Evolutionary conservation across 1,140 invertebrate genomes (phyloP), one percentile per base, ranked within the genome.

Genomic region (Batillaria attramentaria): DNA sequence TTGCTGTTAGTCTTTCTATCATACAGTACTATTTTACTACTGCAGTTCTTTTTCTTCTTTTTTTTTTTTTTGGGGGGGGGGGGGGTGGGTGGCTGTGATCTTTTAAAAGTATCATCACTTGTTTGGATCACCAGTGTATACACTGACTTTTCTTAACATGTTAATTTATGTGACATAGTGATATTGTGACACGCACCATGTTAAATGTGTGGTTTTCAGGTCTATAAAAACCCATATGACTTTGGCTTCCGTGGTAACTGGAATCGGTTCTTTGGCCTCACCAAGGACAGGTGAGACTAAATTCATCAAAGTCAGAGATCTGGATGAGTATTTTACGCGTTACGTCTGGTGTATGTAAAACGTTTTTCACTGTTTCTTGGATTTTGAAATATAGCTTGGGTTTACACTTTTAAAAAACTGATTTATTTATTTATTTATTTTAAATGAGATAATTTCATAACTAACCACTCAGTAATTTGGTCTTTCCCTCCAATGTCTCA

Each of bases 181-280:
- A n/a, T n/a, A n/a, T n/a, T n/a, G n/a, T n/a, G n/a, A n/a, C n/a
- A n/a, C n/a, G n/a, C n/a, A n/a, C n/a, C n/a, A n/a, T n/a, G n/a
- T n/a, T n/a, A n/a, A n/a, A n/a, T 87, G 77, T 43, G 70, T 81
- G 80, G 83, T 35, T 82, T 81, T 65, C 83, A 93, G 92, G 81
- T 92, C 3, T 98, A 95, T 90, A 92, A 93, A 66, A 98, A 98
- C 93, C 96, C 96, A 0, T 98, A 97, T 88, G 92, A 98, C 91
- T 96, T 97, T 92, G 97, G 97, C 31, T 90, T 92, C 18, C 92
- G 91, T 83, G 94, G 95, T 85, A 99, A 99, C 91, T 98, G 97
- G 97, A 94, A 92, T 86, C 86, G 96, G 37, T 98, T 98, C 91
- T 91, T 98, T 60, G 96, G 97, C 5, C 88, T 98, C 43, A 93